Evolutionary conservation across 2,888 invertebrate species (phyloP), one percentile per base, ranked within the genome.

Genomic region (Acrobasis consociella): DNA sequence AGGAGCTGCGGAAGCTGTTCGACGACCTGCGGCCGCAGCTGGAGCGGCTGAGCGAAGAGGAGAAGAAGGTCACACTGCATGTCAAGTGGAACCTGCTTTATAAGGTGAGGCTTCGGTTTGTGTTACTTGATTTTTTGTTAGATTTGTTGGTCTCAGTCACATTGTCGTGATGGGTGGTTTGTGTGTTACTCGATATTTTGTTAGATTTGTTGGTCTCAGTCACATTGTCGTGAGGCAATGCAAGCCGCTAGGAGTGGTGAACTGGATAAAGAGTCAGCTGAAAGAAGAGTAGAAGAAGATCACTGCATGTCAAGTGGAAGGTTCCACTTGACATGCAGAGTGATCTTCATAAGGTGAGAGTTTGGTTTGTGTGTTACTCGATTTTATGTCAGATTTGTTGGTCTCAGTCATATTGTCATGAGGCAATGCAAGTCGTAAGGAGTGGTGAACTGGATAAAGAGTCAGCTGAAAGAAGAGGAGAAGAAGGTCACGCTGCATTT

Each of bases 281-380:
- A 67, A 70, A 38, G 64, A 58, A 0, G 67, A 75, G 8, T 84
- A 82, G 69, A 95, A 94, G 75, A 93, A 87, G 51, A 91, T 95
- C 51, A 93, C 93, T 97, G 86, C 95, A 96, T 80, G 96, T 97
- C 51, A 97, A 97, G 77, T 97, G 97, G 65, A n/a, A n/a, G n/a
- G n/a, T n/a, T n/a, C n/a, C n/a, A n/a, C n/a, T n/a, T n/a, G n/a
- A n/a, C n/a, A n/a, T n/a, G n/a, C n/a, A n/a, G n/a, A n/a, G n/a
- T n/a, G 95, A 95, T 77, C 88, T 98, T 0, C 96, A 94, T 78
- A 95, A 95, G 93, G 96, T 95, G 50, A 67, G 67, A 38, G n/a
- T 50, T 38, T 11, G 9, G 46, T 13, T 13, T 46, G 13, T 22
- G 3, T 46, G 11, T 10, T 42, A 42, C 2, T 13, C 9, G 42